These are phyloP conservation scores for Carcina quercana DNA, from an alignment of 2,888 invertebrate genomes.

Conservation along the genomic window DNA sequence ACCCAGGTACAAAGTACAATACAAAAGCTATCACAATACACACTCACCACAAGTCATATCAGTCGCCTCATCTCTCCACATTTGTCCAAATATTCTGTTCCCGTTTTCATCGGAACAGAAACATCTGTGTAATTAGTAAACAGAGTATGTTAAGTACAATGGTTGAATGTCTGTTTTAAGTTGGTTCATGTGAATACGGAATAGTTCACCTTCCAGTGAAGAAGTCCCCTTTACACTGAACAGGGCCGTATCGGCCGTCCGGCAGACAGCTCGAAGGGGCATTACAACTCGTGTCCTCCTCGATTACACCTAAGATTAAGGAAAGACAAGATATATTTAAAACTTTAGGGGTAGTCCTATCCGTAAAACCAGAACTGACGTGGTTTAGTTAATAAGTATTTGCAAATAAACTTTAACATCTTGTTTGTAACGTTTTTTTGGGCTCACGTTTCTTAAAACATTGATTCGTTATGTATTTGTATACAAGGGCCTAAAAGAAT, in stretches of 20 bases:
- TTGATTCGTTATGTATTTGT: too few species aligned
- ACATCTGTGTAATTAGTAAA: slow-evolving; percentile 64
- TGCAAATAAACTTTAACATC: too few species aligned
- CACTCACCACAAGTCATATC: slow-evolving; percentile 80
- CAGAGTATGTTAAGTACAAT: too few species aligned
- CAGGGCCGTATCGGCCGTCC: slow-evolving; percentile 75
- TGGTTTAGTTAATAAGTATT: too few species aligned
- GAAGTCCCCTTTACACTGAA: slow-evolving; percentile 79
- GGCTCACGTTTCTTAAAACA: too few species aligned
- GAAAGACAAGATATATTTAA: too few species aligned
- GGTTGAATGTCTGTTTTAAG: slow-evolving; percentile 4
- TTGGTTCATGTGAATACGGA: neutral
- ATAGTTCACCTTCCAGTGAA: slow-evolving; percentile 70
- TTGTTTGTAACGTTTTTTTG: too few species aligned
- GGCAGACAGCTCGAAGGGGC: slow-evolving; percentile 60
- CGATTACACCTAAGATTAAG: slow-evolving; percentile 7
- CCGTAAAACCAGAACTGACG: too few species aligned
- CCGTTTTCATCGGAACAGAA: slow-evolving; percentile 77
- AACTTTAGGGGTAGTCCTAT: too few species aligned
- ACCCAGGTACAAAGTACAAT: slow-evolving; percentile 3
- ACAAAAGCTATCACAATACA: neutral
- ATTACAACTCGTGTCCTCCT: slow-evolving; percentile 25
- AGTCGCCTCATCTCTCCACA: slow-evolving; percentile 69
- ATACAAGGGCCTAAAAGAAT: too few species aligned
- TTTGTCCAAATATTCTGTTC: slow-evolving; percentile 78